phyloP scores from a whole-genome alignment of 2,888 invertebrate species.

The Ormyrus labotus region DNA sequence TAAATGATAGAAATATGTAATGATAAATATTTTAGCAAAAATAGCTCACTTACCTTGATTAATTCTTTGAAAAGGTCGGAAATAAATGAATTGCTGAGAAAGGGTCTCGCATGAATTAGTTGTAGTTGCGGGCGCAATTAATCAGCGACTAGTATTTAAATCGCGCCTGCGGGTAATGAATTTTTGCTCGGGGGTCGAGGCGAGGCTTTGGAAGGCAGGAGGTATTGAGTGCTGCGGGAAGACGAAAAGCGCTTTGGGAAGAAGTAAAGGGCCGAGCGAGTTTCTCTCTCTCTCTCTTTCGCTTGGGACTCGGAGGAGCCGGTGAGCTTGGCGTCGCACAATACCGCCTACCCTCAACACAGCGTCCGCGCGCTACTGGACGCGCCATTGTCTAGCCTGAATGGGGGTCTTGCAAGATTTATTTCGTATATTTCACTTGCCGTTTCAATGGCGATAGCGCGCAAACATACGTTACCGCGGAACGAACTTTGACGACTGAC shows the following conservation, averaged over 20 bases:
- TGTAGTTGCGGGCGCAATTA: background rate
- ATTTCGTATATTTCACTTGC: conserved; percentile 76
- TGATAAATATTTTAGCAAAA: no score
- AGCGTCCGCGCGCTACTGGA: conserved; percentile 70
- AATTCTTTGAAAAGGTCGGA: no score
- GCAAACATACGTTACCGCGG: conserved; percentile 67
- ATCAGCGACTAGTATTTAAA: background rate
- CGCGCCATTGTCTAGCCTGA: conserved; percentile 74
- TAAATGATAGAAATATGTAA: no score
- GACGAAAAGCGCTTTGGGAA: conserved; percentile 63
- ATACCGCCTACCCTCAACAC: conserved; percentile 70
- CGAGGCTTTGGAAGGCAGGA: conserved; percentile 42
- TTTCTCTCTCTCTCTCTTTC: no score
- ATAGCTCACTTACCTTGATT: no score
- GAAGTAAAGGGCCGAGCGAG: conserved; percentile 33
- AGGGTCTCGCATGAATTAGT: no score
- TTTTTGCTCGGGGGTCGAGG: conserved; percentile 60
- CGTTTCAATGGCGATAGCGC: conserved; percentile 75
- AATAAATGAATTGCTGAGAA: no score
- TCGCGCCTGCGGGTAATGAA: conserved; percentile 36
- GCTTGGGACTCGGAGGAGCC: conserved; percentile 59
- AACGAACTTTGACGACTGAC: conserved; percentile 60
- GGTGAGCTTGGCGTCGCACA: conserved; percentile 69
- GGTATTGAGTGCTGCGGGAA: conserved; percentile 53
- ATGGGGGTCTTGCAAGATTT: conserved; percentile 76